Evolutionary conservation across 2,888 invertebrate species (phyloP), one percentile per base, ranked within the genome.

Genomic region (Dryobotodes eremita): DNA sequence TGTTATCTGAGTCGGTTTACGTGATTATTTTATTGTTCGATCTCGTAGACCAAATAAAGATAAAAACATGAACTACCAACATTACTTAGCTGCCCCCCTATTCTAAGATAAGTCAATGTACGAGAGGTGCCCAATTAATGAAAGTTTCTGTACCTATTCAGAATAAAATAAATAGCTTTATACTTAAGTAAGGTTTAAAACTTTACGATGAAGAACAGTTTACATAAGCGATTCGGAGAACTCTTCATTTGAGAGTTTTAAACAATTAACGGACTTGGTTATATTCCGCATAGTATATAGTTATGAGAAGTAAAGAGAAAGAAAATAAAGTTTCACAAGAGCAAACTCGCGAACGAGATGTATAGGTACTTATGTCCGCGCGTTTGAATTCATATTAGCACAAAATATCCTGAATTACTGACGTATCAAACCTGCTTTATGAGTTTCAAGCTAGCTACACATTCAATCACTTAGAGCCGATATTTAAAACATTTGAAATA

Each of bases 191-290:
- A 77, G 31, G 50, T 79, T 82, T 26, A 46, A 64, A 87, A 84
- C 77, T 80, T 80, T 65, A 69, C 42, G 48, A 70, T 82, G 71
- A 74, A 77, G 68, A 65, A 68, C 66, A 55, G 79, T 82, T 77
- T 84, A 84, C 62, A 76, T 79, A 77, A 80, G 66, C 55, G 77
- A 82, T 80, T 80, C 66, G 42, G 55, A 77, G 70, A 86, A 82
- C 66, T 80, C 64, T 87, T 75, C 77, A 82, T 78, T 79, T 71
- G 73, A 84, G 83, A 88, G 77, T 88, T 86, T 78, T 50, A 75
- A 81, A 81, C 75, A 84, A 88, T 88, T 88, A 86, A 81, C 75
- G 69, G 69, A 77, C 77, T 87, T 78, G 13, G 72, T 75, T 82
- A 71, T 86, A 80, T 77, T 77, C 75, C 65, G 73, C 70, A 76